Base-by-base conservation (phyloP, 2,113 vertebrate species). In the Toxostoma redivivum region DNA sequence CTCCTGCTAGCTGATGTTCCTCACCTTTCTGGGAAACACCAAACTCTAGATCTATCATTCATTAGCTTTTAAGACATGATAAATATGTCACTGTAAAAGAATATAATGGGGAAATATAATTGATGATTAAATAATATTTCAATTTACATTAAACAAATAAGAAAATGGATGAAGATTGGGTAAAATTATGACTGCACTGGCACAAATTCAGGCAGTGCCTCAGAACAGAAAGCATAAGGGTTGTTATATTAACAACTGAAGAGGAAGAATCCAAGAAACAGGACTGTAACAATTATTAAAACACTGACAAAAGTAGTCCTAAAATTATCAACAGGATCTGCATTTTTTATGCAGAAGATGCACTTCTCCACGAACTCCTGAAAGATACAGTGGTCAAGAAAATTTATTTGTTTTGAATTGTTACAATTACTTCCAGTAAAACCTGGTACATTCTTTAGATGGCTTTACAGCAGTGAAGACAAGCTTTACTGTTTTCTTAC, bases 401-500 rank as follows among this genome's bases (percentile, higher is more conserved):
- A 42, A 67, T 15, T 23, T 11, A 50, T 28, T 56, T 9, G 2
- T 8, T 73, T 61, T 76, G 22, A 90, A 79, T 22, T 78, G 10
- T 15, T 91, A 65, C 3, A n/a, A 72, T 44, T 64, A 51, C 38
- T 66, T 83, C 24, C 48, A 48, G 45, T 58, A 74, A 73, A 88
- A 79, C 7, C 24, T 47, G 51, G 7, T 25, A 50, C 15, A 22
- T 78, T 84, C 50, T 81, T 92, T 42, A 50, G 12, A 81, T n/a
- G 30, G 65, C 21, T 86, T 73, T 35, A 78, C 31, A 66, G 62
- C 30, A 87, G n/a, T 60, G 72, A 87, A 78, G 56, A 69, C 33
- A 74, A 87, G 35, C 37, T 88, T 85, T 56, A 80, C 65, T 82
- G 25, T 90, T 92, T 73, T 61, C 96, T 96, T 96, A 97, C 95